These are phyloP conservation scores for Ptilorrhoa leucosticta DNA, from an alignment of 2,113 vertebrate genomes.

Conservation along the genomic window DNA sequence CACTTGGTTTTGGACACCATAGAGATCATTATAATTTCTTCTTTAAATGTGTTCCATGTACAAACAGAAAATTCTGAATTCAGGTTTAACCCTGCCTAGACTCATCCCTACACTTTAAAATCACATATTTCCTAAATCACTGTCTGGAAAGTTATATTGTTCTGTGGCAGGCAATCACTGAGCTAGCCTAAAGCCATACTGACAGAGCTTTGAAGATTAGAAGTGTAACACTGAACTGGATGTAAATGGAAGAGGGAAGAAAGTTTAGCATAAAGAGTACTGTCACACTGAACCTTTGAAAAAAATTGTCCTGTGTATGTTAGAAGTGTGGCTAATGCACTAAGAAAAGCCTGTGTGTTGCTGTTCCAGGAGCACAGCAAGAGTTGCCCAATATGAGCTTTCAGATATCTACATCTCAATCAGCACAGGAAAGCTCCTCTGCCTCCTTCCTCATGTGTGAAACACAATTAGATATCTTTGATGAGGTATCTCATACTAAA, in stretches of 20 bases:
- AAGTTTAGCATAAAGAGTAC: not conserved
- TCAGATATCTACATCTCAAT: not conserved
- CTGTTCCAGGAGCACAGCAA: not conserved
- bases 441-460: not conserved
- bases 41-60: not conserved
- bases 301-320: not conserved
- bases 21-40: not conserved
- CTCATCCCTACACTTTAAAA: not conserved
- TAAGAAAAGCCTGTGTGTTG: not conserved
- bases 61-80: not conserved
- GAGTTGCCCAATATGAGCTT: not conserved
- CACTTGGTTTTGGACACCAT: not conserved
- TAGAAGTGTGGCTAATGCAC: not conserved
- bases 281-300: not conserved
- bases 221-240: not conserved
- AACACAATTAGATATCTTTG: not conserved
- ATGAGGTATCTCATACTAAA: not conserved
- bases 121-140: not conserved
- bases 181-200: not conserved
- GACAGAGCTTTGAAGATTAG: slow-evolving; percentile 43
- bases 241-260: not conserved
- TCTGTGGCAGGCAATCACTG: not conserved
- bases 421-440: not conserved
- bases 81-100: not conserved
- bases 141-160: not conserved